Evolutionary conservation across 2,797 vertebrate species (phyloP), one percentile per base, ranked within the genome.

Genomic region (Protonibea diacanthus): DNA sequence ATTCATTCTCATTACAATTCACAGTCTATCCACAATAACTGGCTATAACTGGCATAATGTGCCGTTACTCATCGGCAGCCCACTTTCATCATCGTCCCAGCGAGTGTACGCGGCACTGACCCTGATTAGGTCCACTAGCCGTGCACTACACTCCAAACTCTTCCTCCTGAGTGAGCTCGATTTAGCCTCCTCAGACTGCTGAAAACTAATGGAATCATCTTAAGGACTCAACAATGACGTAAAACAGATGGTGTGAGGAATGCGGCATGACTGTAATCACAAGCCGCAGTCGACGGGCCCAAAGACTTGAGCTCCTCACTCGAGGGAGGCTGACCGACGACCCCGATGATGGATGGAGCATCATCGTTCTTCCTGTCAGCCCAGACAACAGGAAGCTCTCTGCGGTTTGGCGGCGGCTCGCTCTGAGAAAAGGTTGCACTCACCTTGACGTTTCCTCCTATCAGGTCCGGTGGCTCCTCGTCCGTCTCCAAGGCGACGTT

Each of bases 401-500:
- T 15, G 56, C 45, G 64, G 51, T 74, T 62, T 3, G n/a, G 25
- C 11, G 6, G 49, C 2, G 77, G 66, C 33, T 45, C 14, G 57
- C 62, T 67, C 23, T 18, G 2, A 76, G 51, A 58, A 80, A 61
- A 75, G 63, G 85, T 78, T 59, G 68, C 1, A 70, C 96, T 97
- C 92, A 99, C 98, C 97, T 99, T 99, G 84, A 99, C 95, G 78
- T 96, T 99, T 71, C 98, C 98, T 85, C 98, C 98, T 84, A 99
- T 99, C 88, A 99, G 97, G 95, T 99, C 98, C 52, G 98, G 98
- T 1, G 98, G 98, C 89, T 99, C 98, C 79, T 99, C 98, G 60
- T 99, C 98, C 80, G 95, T 97, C 95, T 99, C 98, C 95, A 99
- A 96, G 95, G 98, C 98, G 83, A 99, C 98, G 51, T 98, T 99